phyloP scores from a whole-genome alignment of 2,797 vertebrate species.

The Dicrostonyx torquatus region DNA sequence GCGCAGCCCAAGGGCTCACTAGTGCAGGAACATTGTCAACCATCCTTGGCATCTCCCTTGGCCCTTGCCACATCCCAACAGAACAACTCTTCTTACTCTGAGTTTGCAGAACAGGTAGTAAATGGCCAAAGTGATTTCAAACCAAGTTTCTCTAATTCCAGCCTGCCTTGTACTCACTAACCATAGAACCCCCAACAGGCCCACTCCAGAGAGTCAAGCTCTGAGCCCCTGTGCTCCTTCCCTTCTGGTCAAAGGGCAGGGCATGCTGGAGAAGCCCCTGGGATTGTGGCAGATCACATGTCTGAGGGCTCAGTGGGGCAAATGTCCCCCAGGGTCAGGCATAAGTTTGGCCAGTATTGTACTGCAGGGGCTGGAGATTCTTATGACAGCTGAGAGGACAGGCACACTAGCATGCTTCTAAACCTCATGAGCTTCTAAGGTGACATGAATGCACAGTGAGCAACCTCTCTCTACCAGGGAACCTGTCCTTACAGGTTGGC shows the following conservation, averaged over 20 bases:
- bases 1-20: neutral
- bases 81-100: neutral
- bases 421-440: neutral
- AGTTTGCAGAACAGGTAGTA: neutral
- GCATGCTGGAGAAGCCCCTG: neutral
- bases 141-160: neutral
- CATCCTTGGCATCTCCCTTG: neutral
- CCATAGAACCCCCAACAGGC: neutral
- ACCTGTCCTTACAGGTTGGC: neutral
- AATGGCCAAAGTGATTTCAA: neutral
- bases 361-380: neutral
- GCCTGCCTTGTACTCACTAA: neutral
- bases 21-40: neutral
- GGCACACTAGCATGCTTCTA: neutral
- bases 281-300: neutral
- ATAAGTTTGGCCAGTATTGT: neutral
- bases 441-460: neutral
- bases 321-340: neutral
- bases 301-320: neutral
- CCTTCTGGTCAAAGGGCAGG: neutral
- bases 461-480: neutral
- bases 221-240: neutral
- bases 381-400: fast-evolving
- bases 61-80: neutral
- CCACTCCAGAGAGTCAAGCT: neutral